Evolutionary conservation across 2,113 vertebrate species (phyloP).

Genomic region (Crotophaga sulcirostris): DNA sequence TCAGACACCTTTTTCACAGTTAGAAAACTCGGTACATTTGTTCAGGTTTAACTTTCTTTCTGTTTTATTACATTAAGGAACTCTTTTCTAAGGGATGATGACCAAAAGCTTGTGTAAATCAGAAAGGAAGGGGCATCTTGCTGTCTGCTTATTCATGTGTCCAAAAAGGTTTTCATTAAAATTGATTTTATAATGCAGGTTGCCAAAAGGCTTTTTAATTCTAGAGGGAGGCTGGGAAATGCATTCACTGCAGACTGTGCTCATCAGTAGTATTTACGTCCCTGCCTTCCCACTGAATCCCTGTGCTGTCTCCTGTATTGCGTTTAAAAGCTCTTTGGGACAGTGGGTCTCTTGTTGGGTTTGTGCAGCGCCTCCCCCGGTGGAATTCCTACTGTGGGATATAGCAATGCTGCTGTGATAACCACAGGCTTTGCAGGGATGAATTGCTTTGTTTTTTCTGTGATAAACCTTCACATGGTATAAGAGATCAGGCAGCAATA

Average conservation of each 20-base stretch:
- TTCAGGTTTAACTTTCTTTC: background rate
- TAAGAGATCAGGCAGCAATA: conserved; percentile 25
- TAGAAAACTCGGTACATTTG: background rate
- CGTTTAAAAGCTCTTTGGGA: background rate
- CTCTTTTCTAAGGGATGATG: background rate
- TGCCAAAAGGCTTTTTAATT: background rate
- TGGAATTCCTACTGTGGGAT: background rate
- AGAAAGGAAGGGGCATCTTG: background rate
- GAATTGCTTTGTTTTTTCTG: background rate
- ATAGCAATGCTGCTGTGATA: background rate
- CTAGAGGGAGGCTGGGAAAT: background rate
- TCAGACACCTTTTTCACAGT: background rate
- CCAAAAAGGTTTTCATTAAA: background rate
- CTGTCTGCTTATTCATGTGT: background rate
- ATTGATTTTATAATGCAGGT: background rate
- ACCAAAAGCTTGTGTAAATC: background rate
- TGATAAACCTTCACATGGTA: background rate
- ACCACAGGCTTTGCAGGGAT: background rate
- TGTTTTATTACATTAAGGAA: background rate
- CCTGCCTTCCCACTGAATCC: background rate
- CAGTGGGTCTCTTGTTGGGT: background rate
- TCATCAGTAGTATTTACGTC: background rate
- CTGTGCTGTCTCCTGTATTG: background rate
- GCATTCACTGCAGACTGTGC: background rate
- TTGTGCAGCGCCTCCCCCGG: background rate